A percentile compares a stretch with the other conserved stretches of the same genome.
Evolutionary conservation across 2,797 vertebrate genomes (phyloP).

Genomic region (Myotis findleyi): DNA sequence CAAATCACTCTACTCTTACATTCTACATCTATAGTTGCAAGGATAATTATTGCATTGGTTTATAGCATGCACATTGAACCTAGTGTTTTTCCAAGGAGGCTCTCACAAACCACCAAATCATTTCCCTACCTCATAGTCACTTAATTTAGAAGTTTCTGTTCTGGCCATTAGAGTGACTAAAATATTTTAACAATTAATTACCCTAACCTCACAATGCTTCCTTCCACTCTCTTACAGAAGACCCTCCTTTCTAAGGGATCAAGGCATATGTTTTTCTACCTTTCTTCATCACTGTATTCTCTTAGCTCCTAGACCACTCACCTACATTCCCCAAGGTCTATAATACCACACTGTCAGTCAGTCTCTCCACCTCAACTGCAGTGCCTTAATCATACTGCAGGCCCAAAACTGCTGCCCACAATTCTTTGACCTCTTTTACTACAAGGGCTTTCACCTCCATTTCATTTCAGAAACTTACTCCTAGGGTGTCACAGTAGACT

Average conservation of each 20-base stretch:
- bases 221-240: constrained; percentile 14
- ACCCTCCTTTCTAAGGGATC: background rate
- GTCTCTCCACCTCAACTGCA: background rate
- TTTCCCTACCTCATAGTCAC: background rate
- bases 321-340: background rate
- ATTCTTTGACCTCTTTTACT: constrained; percentile 23
- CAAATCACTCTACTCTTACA: constrained; percentile 56
- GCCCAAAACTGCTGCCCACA: background rate
- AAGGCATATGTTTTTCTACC: background rate
- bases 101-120: constrained; percentile 63
- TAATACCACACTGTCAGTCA: background rate
- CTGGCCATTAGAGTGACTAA: constrained; percentile 12
- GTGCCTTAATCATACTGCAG: background rate
- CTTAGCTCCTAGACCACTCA: background rate
- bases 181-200: constrained; percentile 64
- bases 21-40: constrained; percentile 21
- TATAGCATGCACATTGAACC: constrained; percentile 15
- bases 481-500: background rate
- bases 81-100: constrained; percentile 62
- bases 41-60: constrained; percentile 54
- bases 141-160: constrained; percentile 66
- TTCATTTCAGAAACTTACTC: constrained; percentile 30
- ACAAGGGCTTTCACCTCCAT: background rate
- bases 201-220: background rate
- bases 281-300: constrained; percentile 24